Conservation (phyloP, 2,797 vertebrate genomes). For the Eleutherodactylus coqui region DNA sequence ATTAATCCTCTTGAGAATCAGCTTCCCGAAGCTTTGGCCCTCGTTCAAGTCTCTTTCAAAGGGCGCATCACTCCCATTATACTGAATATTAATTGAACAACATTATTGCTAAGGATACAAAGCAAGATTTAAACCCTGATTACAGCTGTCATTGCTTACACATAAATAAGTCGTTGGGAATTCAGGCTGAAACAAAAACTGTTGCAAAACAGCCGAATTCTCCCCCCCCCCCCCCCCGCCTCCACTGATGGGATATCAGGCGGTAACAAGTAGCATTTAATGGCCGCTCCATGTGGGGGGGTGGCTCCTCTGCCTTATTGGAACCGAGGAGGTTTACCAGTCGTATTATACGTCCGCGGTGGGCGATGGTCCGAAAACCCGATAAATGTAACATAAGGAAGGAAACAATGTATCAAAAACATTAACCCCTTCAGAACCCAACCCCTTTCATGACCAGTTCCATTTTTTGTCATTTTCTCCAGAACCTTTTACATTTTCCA, state of each 20-base stretch:
- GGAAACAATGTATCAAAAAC: no score
- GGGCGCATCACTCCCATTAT: slow-evolving; percentile 79
- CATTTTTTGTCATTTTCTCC: no score
- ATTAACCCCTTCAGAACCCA: no score
- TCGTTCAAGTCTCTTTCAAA: slow-evolving; percentile 81
- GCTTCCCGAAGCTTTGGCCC: slow-evolving; percentile 82
- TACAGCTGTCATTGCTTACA: slow-evolving; percentile 79
- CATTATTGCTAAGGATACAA: slow-evolving; percentile 79
- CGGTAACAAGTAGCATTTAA: background rate
- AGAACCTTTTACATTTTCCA: no score
- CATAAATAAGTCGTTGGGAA: slow-evolving; percentile 79
- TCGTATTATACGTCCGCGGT: no score
- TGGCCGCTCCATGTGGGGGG: no score
- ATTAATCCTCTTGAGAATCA: slow-evolving; percentile 86
- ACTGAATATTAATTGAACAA: slow-evolving; percentile 83
- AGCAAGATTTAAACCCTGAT: slow-evolving; percentile 80
- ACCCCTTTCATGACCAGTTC: no score
- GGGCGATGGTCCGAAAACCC: no score
- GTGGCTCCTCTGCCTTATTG: no score
- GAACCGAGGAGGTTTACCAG: background rate
- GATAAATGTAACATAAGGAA: no score
- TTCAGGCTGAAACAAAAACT: slow-evolving; percentile 66
- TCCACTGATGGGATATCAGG: slow-evolving; percentile 36
- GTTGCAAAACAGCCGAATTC: slow-evolving; percentile 62
- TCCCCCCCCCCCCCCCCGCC: slow-evolving; percentile 48